phyloP scores from a whole-genome alignment of 2,888 invertebrate genomes.

The Abrostola triplasia region DNA sequence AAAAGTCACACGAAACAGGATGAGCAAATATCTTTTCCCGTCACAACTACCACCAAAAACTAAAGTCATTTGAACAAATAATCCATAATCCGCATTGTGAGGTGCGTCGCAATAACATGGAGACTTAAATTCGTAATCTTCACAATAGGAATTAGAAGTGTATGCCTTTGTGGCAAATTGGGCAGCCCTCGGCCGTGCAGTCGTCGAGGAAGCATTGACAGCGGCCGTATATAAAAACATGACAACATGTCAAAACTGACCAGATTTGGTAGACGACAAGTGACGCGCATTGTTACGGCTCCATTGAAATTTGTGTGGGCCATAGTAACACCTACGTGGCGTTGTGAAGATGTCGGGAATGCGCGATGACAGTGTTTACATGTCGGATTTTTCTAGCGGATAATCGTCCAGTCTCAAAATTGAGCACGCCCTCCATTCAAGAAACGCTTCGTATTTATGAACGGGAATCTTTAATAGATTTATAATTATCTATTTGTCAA shows the following conservation, averaged over 20 bases:
- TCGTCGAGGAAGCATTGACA: conserved; percentile 76
- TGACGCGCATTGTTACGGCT: conserved; percentile 78
- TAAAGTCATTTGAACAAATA: conserved; percentile 85
- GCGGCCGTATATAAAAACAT: conserved; percentile 86
- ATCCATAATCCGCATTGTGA: conserved; percentile 82
- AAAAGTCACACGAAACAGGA: conserved; percentile 67
- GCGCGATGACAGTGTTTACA: conserved; percentile 79
- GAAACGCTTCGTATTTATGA: conserved; percentile 54
- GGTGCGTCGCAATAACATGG: conserved; percentile 79
- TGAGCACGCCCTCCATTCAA: conserved; percentile 82
- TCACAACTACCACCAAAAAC: conserved; percentile 64
- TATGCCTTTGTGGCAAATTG: conserved; percentile 84
- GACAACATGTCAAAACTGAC: conserved; percentile 87
- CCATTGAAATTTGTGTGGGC: conserved; percentile 86
- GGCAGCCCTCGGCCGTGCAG: conserved; percentile 80
- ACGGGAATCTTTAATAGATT: conserved; percentile 35
- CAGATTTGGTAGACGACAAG: conserved; percentile 85
- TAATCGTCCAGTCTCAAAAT: conserved; percentile 76
- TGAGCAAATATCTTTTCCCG: conserved; percentile 64
- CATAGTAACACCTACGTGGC: conserved; percentile 78
- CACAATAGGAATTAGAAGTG: conserved; percentile 85
- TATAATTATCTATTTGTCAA: conserved; percentile 39
- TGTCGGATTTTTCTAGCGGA: conserved; percentile 76
- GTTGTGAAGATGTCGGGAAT: conserved; percentile 63
- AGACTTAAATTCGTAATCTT: conserved; percentile 76